Conservation (phyloP, 2,113 vertebrate species). For the Empidonax traillii region DNA sequence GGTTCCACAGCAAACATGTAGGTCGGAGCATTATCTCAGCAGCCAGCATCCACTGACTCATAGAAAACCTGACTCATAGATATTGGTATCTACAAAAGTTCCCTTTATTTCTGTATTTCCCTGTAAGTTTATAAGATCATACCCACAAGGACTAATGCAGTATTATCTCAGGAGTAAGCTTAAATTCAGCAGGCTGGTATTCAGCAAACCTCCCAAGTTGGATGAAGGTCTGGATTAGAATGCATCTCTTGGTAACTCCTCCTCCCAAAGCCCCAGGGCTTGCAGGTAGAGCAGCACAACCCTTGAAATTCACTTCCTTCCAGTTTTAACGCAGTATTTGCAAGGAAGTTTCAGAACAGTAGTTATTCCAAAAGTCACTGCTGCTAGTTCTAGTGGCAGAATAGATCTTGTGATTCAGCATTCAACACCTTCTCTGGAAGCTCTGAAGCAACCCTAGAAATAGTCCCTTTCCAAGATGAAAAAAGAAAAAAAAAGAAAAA, state of each 20-base stretch:
- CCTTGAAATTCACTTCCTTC: slow-evolving; percentile 23
- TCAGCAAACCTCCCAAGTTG: not conserved
- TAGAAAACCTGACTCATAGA: slow-evolving; percentile 5
- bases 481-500: not conserved
- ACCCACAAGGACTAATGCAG: not conserved
- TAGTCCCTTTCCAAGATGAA: not conserved
- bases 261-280: not conserved
- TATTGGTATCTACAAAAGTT: not conserved
- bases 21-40: slow-evolving; percentile 11
- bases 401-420: slow-evolving; percentile 57
- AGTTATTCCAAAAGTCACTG: slow-evolving; percentile 45
- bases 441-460: slow-evolving; percentile 7
- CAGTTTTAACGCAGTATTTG: not conserved
- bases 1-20: not conserved
- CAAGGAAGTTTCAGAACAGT: slow-evolving; percentile 14
- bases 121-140: not conserved
- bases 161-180: not conserved
- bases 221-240: not conserved
- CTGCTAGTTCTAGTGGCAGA: slow-evolving; percentile 5
- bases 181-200: not conserved
- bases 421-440: slow-evolving; percentile 26
- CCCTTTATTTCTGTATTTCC: not conserved
- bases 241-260: not conserved
- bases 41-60: slow-evolving; percentile 36
- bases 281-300: not conserved